Evolutionary conservation across 2,113 vertebrate species (phyloP), one percentile per base, ranked within the genome.

Genomic region (Uria aalge): DNA sequence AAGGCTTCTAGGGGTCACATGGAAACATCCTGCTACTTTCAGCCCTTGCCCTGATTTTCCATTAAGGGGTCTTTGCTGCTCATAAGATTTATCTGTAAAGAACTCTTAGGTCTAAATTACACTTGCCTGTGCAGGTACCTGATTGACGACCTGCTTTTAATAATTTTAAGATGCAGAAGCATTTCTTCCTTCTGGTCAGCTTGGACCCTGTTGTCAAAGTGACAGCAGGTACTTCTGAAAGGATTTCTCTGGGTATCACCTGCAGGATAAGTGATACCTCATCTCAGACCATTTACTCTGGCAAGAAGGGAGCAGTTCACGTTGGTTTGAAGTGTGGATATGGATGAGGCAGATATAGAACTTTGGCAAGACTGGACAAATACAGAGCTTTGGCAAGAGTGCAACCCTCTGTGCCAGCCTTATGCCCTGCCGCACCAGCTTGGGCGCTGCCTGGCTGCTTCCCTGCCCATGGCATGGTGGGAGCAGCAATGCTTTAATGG

Each of bases 31-130:
- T 53, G 12, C 12, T 81, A 32, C 69, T 60, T 88, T 63, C 29
- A 90, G 18, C 13, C 2, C 5, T 76, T 1, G 0, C 2, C 16
- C 15, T 0, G 0, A 32, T 73, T 91, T 88, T 76, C 12, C 10
- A 64, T 53, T 29, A 45, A 93, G 26, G 8, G 8, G 6, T 50
- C 26, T 69, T 80, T 8, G 2, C 38, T 72, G 22, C 19, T 17
- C 12, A 1, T 41, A 32, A 59, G 12, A 56, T 47, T 88, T 72
- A 17, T 47, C 14, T 72, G 7, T 67, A 87, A n/a, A 19, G 7
- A 77, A 12, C 13, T 69, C 9, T 29, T 9, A 76, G 22, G 34
- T 32, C 3, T 59, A 36, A 20, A 75, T 57, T 79, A 16, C 11
- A 5, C 41, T 72, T 79, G 19, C 36, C 26, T 75, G 3, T 45